Evolutionary conservation across 2,113 vertebrate genomes (phyloP), one percentile per base, ranked within the genome.

Genomic region (Myrmecobius fasciatus): DNA sequence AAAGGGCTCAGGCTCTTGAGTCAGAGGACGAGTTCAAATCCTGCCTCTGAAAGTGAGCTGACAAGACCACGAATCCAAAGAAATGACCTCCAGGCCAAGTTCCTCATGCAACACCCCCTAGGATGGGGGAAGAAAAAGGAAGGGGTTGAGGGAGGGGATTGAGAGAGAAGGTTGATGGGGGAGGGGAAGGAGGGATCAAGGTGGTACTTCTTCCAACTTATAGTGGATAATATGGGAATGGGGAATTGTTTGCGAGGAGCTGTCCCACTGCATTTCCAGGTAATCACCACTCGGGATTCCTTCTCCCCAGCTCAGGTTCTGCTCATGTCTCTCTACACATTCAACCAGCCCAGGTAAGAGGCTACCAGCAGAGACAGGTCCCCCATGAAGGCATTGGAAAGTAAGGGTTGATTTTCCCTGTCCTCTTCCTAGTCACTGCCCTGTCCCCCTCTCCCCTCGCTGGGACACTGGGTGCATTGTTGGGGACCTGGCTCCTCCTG

Each of bases 391-490:
- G 54, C 56, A 60, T 10, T 7, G 60, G 67, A 67, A 8, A 83
- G 67, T n/a, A n/a, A 6, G 36, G 2, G 17, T 6, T 17, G 36
- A n/a, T n/a, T n/a, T 75, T 22, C 7, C 67, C 67, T 1, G 9
- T 36, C 14, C 36, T n/a, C 67, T 75, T 22, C 67, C 67, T 75
- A 36, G 12, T 3, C 60, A 67, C 12, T 4, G 31, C 60, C 60
- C 31, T 4, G 6, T 31, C 1, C 67, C 31, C 9, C 36, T 3
- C 36, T 22, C 67, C 36, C 17, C 0, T 52, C 53, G 93, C 7
- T 43, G 93, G 52, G 92, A 96, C 48, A 95, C 26, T 43, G 89
- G 88, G 1, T 93, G 31, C 49, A 97, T 96, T 97, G 95, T 93
- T 93, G 94, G 93, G 91, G 92, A 91, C 91, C 83, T 88, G 93